Evolutionary conservation across 2,888 invertebrate species (phyloP), one percentile per base, ranked within the genome.

Genomic region (Acronicta alni): DNA sequence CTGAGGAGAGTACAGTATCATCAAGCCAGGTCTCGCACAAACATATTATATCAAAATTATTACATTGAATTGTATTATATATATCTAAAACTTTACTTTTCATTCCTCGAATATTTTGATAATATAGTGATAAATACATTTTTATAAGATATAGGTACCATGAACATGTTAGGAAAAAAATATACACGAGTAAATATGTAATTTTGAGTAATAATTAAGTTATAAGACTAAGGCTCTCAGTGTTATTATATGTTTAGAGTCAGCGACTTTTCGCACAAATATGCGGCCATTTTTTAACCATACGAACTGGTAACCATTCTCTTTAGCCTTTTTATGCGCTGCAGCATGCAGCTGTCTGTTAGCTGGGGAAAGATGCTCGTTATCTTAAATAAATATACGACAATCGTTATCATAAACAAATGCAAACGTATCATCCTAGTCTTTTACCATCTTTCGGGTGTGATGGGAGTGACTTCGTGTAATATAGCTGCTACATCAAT

Each of bases 271-370:
- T 30, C 38, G 47, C 0, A 39, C 53, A 37, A 20, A 58, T 9
- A 58, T 52, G n/a, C 57, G 45, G 0, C 51, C 51, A 32, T 46
- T 57, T 18, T 32, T 47, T 0, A 53, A 38, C 58, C 58, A 59
- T 7, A 44, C 45, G 30, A 54, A 54, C 18, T 49, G 39, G 16
- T 54, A 59, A 17, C 48, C 44, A 0, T 35, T 10, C 14, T 54
- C 49, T 15, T 49, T 59, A 3, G 54, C 54, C 12, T 46, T 48
- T 44, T 20, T 20, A 20, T n/a, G n/a, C n/a, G n/a, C n/a, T n/a
- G n/a, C n/a, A n/a, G n/a, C n/a, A n/a, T n/a, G n/a, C n/a, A n/a
- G 45, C 41, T 3, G 54, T 32, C 32, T 54, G 49, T 54, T 59
- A 7, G 23, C 0, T 4, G 49, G 48, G 1, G 59, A 49, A 3